Base-by-base conservation (phyloP, 1,140 invertebrate genomes). In the Sitophilus oryzae region DNA sequence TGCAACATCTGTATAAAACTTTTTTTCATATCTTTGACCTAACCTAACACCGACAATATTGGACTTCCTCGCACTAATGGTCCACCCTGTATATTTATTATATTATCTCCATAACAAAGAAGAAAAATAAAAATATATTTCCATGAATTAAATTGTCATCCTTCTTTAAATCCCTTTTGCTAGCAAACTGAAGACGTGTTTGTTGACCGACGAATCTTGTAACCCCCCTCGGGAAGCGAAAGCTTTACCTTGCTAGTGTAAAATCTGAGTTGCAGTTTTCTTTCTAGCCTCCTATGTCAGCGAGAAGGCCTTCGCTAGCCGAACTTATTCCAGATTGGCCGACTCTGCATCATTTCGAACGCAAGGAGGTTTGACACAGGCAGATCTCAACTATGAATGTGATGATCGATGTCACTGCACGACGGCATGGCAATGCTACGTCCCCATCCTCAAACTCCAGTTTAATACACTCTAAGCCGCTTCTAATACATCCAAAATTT, bases 281-380 rank as follows among this genome's bases (percentile, higher is more conserved):
- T 71, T 59, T 76, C 67, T 80, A 83, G 80, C 76, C 68, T 73
- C 77, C 77, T 74, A 74, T 76, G 77, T 79, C 79, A 70, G 80
- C 79, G 68, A 84, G 91, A 80, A 83, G 91, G 78, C 85, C 83
- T 68, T 95, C 91, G 62, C 79, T 96, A 74, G 91, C 91, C 66
- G 91, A 96, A 77, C 77, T 94, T 79, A 96, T 96, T 74, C 92
- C 92, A 66, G 93, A 95, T 79, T 96, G 93, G 93, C 93, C 93
- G 66, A 85, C 83, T 66, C 83, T 96, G 66, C 89, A 94, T 78
- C 86, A 85, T 76, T 88, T 89, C 81, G 80, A 78, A 76, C 82
- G 77, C 77, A 79, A 78, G 76, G 82, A 86, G 83, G 83, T 86
- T 85, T 79, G 81, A 79, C 74, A 63, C 62, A 57, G 41, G 43